A percentile compares a stretch with the other conserved stretches of the same genome.
phyloP scores from a whole-genome alignment of 2,888 invertebrate species.

The Polyommatus icarus region DNA sequence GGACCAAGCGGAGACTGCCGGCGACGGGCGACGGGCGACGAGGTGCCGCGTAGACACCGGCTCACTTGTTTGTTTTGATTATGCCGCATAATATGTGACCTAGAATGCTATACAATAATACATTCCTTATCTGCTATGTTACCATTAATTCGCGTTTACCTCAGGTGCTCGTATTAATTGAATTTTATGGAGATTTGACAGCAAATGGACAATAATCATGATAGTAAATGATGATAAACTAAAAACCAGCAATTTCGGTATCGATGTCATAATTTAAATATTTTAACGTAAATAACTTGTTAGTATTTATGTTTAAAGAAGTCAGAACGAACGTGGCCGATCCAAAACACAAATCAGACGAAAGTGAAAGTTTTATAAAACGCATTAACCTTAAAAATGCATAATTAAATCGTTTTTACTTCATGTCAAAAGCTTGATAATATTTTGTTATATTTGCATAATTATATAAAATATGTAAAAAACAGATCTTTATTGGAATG shows the following conservation, averaged over 20 bases:
- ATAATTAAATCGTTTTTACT: slow-evolving; percentile 14
- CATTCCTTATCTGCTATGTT: slow-evolving; percentile 5
- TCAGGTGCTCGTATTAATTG: background rate
- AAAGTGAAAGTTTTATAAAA: slow-evolving; percentile 25
- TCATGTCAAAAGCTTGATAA: background rate
- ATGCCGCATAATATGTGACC: slow-evolving; percentile 10
- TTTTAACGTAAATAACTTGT: background rate
- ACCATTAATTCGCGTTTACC: background rate
- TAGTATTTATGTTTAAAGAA: background rate
- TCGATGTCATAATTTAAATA: slow-evolving; percentile 1
- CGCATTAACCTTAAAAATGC: slow-evolving; percentile 25
- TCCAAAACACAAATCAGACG: slow-evolving; percentile 26
- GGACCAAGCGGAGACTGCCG: slow-evolving; percentile 17
- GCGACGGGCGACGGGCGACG: too few relatives aligned
- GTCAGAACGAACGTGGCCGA: background rate
- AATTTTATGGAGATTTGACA: background rate
- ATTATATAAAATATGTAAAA: background rate
- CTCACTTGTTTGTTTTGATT: slow-evolving; percentile 27
- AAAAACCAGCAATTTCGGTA: background rate
- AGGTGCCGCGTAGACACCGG: background rate
- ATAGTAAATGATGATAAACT: background rate
- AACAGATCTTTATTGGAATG: background rate
- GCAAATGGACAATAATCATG: background rate
- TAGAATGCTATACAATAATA: slow-evolving; percentile 21
- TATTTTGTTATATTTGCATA: background rate